phyloP scores from a whole-genome alignment of 2,113 vertebrate genomes.

The Melospiza melodia region DNA sequence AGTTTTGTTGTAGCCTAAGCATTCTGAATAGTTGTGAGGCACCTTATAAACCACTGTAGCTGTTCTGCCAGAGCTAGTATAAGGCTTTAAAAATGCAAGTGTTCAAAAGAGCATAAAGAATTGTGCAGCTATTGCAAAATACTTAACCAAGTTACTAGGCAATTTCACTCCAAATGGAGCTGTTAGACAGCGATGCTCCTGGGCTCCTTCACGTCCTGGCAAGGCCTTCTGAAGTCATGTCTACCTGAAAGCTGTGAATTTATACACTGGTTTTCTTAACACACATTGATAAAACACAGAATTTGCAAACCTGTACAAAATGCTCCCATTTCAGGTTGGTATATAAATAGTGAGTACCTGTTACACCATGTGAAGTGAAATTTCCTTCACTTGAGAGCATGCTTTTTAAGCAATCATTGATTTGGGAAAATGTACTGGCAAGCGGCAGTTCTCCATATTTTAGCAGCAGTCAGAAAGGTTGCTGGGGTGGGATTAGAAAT shows the following conservation, averaged over 20 bases:
- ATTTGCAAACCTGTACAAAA: neutral
- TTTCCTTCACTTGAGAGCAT: neutral
- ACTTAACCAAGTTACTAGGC: neutral
- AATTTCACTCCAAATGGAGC: neutral
- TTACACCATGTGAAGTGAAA: neutral
- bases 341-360: neutral
- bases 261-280: neutral
- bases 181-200: neutral
- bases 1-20: neutral
- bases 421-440: neutral
- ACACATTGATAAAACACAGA: neutral
- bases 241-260: constrained; percentile 6
- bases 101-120: constrained; percentile 39
- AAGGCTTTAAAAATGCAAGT: constrained; percentile 47
- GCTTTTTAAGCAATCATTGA: neutral
- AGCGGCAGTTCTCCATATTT: neutral
- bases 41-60: neutral
- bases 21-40: neutral
- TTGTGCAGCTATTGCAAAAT: constrained; percentile 28
- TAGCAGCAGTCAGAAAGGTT: neutral
- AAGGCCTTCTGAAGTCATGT: neutral
- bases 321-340: neutral
- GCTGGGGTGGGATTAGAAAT: neutral
- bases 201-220: neutral
- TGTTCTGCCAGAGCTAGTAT: neutral